phyloP scores from a whole-genome alignment of 2,113 vertebrate species.

The Polypterus bichir region DNA sequence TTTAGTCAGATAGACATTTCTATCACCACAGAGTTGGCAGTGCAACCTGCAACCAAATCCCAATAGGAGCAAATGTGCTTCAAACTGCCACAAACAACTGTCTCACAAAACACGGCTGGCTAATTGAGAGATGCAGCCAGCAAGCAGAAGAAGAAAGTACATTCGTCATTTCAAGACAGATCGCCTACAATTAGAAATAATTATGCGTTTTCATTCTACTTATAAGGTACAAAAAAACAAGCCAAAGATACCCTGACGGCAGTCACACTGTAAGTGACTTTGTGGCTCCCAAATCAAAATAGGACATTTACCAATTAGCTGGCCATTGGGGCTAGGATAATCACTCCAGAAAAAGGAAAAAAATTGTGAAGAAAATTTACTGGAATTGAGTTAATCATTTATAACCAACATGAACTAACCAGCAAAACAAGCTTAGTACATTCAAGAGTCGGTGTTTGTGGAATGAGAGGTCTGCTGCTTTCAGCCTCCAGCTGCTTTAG shows the following conservation, averaged over 20 bases:
- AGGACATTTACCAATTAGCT: too few relatives aligned
- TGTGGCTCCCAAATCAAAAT: too few relatives aligned
- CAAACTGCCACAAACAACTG: conserved; percentile 16
- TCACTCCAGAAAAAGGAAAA: too few relatives aligned
- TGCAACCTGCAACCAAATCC: conserved; percentile 14
- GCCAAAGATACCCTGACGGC: conserved; percentile 2
- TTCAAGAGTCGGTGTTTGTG: conserved; percentile 4
- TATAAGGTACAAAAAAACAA: neutral
- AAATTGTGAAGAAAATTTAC: too few relatives aligned
- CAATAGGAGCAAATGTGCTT: conserved; percentile 11
- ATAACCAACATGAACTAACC: too few relatives aligned
- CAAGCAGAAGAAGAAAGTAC: neutral
- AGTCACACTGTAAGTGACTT: too few relatives aligned
- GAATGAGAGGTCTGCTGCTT: conserved; percentile 8
- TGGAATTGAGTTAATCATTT: too few relatives aligned
- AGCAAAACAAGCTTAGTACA: too few relatives aligned
- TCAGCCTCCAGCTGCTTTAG: conserved; percentile 13
- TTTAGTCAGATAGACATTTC: conserved; percentile 18
- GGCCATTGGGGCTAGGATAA: too few relatives aligned
- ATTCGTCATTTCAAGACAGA: conserved; percentile 4
- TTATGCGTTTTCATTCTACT: conserved; percentile 3
- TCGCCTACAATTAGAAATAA: conserved; percentile 13
- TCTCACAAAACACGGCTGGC: conserved; percentile 8
- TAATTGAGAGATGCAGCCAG: conserved; percentile 11
- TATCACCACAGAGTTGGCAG: conserved; percentile 17